Evolutionary conservation across 2,797 vertebrate genomes (phyloP).

Genomic region (Hapalemur alaotrensis): DNA sequence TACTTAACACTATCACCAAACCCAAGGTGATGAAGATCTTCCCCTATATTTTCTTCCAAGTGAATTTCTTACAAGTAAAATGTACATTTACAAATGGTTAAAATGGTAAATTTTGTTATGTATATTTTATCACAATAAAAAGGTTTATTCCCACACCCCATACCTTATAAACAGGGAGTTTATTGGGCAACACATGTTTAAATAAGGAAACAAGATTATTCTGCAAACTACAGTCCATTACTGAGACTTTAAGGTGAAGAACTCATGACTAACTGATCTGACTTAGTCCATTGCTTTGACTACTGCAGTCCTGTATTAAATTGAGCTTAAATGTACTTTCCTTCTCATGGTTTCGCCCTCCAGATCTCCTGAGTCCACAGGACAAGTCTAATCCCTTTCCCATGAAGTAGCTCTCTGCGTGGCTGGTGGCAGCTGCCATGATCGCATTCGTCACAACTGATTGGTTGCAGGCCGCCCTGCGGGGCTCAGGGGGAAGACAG

Average conservation of each 20-base stretch:
- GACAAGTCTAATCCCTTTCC: not conserved
- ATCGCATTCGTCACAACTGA: accelerated
- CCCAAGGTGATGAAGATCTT: not conserved
- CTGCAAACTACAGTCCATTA: not conserved
- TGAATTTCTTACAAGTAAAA: not conserved
- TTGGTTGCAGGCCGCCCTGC: not conserved
- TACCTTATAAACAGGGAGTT: not conserved
- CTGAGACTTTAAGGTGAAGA: not conserved
- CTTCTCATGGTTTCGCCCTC: not conserved
- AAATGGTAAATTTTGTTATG: not conserved
- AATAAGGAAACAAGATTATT: not conserved
- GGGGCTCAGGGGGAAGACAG: not conserved
- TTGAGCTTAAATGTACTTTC: not conserved
- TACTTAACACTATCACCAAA: not conserved
- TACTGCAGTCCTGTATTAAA: not conserved
- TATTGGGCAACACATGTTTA: not conserved
- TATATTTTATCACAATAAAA: not conserved
- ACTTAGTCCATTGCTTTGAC: not conserved
- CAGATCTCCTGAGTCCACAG: not conserved
- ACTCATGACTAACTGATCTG: not conserved
- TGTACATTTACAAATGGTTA: not conserved
- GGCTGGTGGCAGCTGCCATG: not conserved
- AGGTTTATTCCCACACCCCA: not conserved
- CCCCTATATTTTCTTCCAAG: not conserved
- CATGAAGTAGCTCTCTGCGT: not conserved